Evolutionary conservation across 1,140 invertebrate species (phyloP), one percentile per base, ranked within the genome.

Genomic region (Paraescarpia echinospica): DNA sequence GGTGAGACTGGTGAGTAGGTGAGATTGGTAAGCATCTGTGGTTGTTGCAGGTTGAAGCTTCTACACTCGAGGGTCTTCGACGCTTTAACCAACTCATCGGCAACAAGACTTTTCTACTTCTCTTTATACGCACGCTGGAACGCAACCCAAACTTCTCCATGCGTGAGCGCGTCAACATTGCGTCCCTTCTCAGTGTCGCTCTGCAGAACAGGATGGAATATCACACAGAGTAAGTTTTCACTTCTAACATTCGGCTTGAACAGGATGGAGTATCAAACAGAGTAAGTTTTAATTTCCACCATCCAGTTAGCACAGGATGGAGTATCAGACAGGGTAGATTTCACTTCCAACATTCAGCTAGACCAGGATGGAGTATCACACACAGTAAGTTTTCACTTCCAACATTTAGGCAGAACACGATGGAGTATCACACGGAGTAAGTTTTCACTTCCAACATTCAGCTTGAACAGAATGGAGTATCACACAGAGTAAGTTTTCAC

Each of bases 141-240:
- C 98, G 98, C 94, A 99, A 99, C 97, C 97, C 99, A 93, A 94
- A 98, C 94, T 98, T 98, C 95, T 98, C 97, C 34, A 98, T 98
- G 97, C 97, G 98, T 94, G 98, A 98, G 95, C 97, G 98, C 94
- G 99, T 99, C n/a, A 99, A 99, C 97, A 99, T 99, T 35, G 99
- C 99, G 59, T 99, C 99, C 33, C 97, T 99, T 48, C 99, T 99
- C 93, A 99, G 99, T 98, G 99, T 99, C 27, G 99, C 99, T 77
- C 97, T 99, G 31, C 99, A 99, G 96, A 98, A 98, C 94, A 99
- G 99, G 95, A 99, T 99, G 98, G 99, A 99, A 95, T 99, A 99
- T 96, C 99, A 99, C 96, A 99, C 99, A n/a, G 99, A 99, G 96
- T 96, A 94, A 95, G 96, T 91, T 18, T 12, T 22, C 48, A 34